phyloP scores from a whole-genome alignment of 2,888 invertebrate species.

The Phaonia tiefii region DNA sequence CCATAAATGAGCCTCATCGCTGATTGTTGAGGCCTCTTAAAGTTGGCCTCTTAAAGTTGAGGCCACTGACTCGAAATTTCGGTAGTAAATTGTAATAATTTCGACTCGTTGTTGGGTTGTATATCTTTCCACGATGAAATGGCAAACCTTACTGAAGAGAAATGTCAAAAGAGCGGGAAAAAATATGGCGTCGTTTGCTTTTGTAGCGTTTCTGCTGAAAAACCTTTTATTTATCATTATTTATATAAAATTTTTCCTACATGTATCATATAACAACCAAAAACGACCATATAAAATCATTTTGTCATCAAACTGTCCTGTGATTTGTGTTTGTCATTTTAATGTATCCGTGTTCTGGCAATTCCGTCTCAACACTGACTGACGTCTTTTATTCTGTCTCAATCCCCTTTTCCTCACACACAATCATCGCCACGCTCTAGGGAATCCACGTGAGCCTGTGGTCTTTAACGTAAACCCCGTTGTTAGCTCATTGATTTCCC shows the following conservation, averaged over 20 bases:
- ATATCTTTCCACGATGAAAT: too few relatives aligned
- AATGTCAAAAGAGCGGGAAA: too few relatives aligned
- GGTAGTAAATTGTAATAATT: too few relatives aligned
- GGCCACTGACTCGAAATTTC: too few relatives aligned
- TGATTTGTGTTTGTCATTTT: not conserved
- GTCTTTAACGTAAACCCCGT: constrained; percentile 49
- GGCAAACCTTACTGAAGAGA: too few relatives aligned
- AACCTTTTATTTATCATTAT: too few relatives aligned
- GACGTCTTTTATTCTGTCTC: not conserved
- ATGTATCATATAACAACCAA: constrained; percentile 35
- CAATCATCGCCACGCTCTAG: constrained; percentile 50
- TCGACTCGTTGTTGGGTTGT: too few relatives aligned
- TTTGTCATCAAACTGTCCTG: constrained; percentile 77
- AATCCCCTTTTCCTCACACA: not conserved
- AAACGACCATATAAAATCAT: constrained; percentile 74
- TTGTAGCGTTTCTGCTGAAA: too few relatives aligned
- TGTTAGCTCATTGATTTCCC: constrained; percentile 32
- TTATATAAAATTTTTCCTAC: constrained; percentile 5
- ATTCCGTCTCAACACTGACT: constrained; percentile 43
- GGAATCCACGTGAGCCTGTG: constrained; percentile 52
- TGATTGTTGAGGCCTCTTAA: too few relatives aligned
- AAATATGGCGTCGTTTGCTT: too few relatives aligned
- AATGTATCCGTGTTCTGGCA: constrained; percentile 46
- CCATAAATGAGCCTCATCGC: too few relatives aligned
- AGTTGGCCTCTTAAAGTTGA: too few relatives aligned